phyloP scores from a whole-genome alignment of 2,113 vertebrate species.

The Etia nguti region DNA sequence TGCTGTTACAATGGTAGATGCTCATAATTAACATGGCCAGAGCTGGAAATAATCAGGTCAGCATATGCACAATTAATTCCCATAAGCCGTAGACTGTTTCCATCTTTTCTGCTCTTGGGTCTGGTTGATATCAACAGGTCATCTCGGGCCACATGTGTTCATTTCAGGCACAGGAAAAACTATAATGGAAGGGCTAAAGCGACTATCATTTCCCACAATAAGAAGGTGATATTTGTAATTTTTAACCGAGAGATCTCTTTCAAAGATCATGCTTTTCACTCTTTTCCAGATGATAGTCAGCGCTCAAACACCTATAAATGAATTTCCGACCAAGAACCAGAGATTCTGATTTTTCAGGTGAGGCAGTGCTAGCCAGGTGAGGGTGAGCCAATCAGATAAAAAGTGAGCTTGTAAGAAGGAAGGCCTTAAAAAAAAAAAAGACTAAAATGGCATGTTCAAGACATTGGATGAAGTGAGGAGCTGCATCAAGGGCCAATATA shows the following conservation, averaged over 20 bases:
- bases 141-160: fast-evolving
- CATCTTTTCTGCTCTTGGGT: fast-evolving
- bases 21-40: not conserved
- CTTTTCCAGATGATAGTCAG: not conserved
- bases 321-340: not conserved
- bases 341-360: not conserved
- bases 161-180: not conserved
- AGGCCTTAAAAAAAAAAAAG: not conserved
- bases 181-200: not conserved
- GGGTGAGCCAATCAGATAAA: not conserved
- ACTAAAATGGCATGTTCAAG: not conserved
- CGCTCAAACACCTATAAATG: not conserved
- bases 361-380: not conserved
- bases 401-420: not conserved
- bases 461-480: not conserved
- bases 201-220: not conserved
- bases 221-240: not conserved
- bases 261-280: not conserved
- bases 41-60: not conserved
- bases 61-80: not conserved
- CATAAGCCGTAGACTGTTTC: not conserved
- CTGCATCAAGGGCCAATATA: not conserved
- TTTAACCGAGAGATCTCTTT: not conserved
- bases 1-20: not conserved
- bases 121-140: not conserved